Percentiles rank a stretch among this genome's conserved stretches.
Conservation (phyloP, 2,113 vertebrate species). For the Hoplias malabaricus region DNA sequence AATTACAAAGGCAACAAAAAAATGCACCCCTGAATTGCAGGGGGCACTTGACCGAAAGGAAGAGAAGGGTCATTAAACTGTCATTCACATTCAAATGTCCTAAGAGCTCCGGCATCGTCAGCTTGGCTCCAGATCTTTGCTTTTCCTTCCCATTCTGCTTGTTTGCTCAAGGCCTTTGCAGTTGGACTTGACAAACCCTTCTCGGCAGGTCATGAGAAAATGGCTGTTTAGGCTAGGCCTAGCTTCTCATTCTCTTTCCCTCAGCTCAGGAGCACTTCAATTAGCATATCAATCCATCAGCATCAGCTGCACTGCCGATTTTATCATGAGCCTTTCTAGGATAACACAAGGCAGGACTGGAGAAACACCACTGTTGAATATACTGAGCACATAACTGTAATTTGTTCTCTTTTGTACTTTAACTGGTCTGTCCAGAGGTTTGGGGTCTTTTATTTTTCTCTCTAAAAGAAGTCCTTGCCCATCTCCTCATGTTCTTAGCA, state of each 20-base stretch:
- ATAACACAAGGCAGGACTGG: background rate
- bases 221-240: slow-evolving; percentile 18
- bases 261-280: slow-evolving; percentile 28
- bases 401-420: too few relatives aligned
- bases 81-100: slow-evolving; percentile 83
- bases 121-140: slow-evolving; percentile 64
- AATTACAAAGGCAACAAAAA: slow-evolving; percentile 75
- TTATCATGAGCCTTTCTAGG: background rate
- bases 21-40: slow-evolving; percentile 80
- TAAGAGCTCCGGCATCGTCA: slow-evolving; percentile 63
- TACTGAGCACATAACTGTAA: background rate
- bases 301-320: slow-evolving; percentile 2
- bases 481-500: background rate
- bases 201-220: slow-evolving; percentile 77
- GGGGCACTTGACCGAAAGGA: slow-evolving; percentile 77
- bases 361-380: background rate
- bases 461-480: too few relatives aligned
- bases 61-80: slow-evolving; percentile 78
- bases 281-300: slow-evolving; percentile 44
- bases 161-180: slow-evolving; percentile 73
- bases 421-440: background rate
- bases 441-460: background rate
- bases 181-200: slow-evolving; percentile 50
- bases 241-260: slow-evolving; percentile 26
- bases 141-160: slow-evolving; percentile 66